Evolutionary conservation across 1,140 invertebrate species (phyloP).

Genomic region (Eriosoma lanigerum): DNA sequence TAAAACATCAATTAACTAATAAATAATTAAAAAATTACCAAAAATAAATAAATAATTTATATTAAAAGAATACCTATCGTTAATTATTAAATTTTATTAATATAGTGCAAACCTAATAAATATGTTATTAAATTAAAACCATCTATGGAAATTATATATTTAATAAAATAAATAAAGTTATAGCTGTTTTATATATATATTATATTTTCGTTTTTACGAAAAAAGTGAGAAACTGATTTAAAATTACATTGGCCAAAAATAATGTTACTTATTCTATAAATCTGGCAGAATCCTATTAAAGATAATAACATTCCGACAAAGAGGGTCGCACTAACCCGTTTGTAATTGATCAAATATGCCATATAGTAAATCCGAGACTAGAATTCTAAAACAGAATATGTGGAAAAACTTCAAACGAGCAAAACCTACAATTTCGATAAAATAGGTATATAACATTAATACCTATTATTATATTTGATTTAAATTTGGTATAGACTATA

Average conservation of each 20-base stretch:
- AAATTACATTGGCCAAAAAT: conserved; percentile 15
- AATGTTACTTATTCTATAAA: neutral
- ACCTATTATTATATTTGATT: too few relatives aligned
- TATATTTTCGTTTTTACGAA: neutral
- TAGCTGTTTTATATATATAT: neutral
- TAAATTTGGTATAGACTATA: too few relatives aligned
- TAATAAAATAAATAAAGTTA: neutral
- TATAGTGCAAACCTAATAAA: too few relatives aligned
- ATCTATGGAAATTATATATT: too few relatives aligned
- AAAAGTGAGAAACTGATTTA: neutral
- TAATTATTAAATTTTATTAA: too few relatives aligned
- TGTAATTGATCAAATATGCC: conserved; percentile 23
- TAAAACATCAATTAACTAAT: too few relatives aligned
- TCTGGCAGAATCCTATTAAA: conserved; percentile 5
- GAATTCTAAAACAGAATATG: conserved; percentile 5
- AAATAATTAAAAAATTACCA: too few relatives aligned
- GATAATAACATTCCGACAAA: conserved; percentile 4
- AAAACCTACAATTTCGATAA: neutral
- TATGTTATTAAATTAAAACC: too few relatives aligned
- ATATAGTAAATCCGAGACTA: neutral
- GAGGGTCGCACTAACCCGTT: conserved; percentile 24
- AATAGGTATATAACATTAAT: too few relatives aligned
- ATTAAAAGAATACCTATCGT: too few relatives aligned
- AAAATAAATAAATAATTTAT: too few relatives aligned
- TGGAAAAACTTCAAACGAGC: neutral